Conservation (phyloP, 2,888 invertebrate species). For the Stegophylla sp. region DNA sequence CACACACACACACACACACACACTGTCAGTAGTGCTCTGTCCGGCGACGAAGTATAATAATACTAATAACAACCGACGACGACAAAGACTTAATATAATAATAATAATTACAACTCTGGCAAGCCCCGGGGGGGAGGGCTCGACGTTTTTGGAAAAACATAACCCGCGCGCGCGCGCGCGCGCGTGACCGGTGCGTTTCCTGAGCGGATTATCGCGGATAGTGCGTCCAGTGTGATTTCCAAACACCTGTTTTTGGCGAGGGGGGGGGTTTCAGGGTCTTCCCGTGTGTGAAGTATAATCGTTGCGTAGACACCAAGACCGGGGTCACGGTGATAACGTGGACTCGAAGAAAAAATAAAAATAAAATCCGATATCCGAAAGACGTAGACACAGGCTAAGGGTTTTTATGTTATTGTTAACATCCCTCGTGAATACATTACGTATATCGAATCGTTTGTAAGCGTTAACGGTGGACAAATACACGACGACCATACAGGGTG, state of each 20-base stretch:
- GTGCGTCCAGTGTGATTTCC: conserved; percentile 50
- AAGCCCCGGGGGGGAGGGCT: no score
- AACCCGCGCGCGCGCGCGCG: conserved; percentile 6
- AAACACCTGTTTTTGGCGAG: conserved; percentile 57
- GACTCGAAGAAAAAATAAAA: conserved; percentile 19
- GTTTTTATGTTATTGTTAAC: no score
- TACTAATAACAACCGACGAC: no score
- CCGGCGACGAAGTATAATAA: neutral
- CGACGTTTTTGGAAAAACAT: conserved; percentile 42
- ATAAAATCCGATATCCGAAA: no score
- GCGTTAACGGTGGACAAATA: no score
- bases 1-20: no score
- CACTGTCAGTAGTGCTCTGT: neutral
- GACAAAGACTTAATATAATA: neutral
- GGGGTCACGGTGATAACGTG: conserved; percentile 21
- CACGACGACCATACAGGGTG: no score
- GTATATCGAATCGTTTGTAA: no score
- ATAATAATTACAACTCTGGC: conserved; percentile 41
- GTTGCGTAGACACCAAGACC: no score
- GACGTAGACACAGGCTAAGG: no score
- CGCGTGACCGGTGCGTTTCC: conserved; percentile 56
- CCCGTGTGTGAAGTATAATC: conserved; percentile 37
- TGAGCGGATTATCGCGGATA: conserved; percentile 51
- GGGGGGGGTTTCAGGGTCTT: conserved; percentile 1
- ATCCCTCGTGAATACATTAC: no score